A percentile compares a stretch with the other conserved stretches of the same genome.
Evolutionary conservation across 2,797 vertebrate genomes (phyloP).

Genomic region (Semaprochilodus insignis): DNA sequence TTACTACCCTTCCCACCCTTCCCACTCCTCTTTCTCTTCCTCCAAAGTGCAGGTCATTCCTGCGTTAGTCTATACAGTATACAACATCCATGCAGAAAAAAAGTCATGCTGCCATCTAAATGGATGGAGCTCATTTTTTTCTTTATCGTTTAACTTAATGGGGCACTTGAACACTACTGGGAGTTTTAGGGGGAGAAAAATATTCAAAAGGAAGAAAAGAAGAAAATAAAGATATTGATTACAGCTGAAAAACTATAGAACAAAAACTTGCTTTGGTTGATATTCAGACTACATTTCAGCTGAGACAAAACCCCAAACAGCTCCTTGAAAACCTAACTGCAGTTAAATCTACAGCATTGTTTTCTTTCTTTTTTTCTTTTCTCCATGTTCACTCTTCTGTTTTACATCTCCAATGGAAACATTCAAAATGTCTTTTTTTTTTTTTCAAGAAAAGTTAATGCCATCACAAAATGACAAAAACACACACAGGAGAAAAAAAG

Average conservation of each 20-base stretch:
- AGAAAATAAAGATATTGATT: slow-evolving; percentile 56
- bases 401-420: slow-evolving; percentile 83
- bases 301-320: slow-evolving; percentile 42
- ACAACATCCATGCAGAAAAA: slow-evolving; percentile 93
- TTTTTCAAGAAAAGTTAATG: slow-evolving; percentile 82
- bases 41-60: slow-evolving; percentile 84
- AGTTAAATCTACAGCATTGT: slow-evolving; percentile 61
- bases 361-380: slow-evolving; percentile 55
- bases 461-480: slow-evolving; percentile 75
- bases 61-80: slow-evolving; percentile 92
- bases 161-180: slow-evolving; percentile 92
- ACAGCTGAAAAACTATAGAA: slow-evolving; percentile 73
- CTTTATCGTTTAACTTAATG: slow-evolving; percentile 75
- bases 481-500: slow-evolving; percentile 76
- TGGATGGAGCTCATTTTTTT: slow-evolving; percentile 80
- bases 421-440: slow-evolving; percentile 95
- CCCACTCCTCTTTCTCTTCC: slow-evolving; percentile 61
- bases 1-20: slow-evolving; percentile 28
- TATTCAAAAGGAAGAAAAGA: slow-evolving; percentile 27
- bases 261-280: slow-evolving; percentile 72
- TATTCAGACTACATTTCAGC: slow-evolving; percentile 67
- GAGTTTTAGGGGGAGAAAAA: slow-evolving; percentile 68
- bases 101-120: slow-evolving; percentile 79
- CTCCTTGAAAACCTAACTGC: slow-evolving; percentile 50
- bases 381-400: slow-evolving; percentile 62